These are phyloP conservation scores for Neuroscelio doddi DNA, from an alignment of 2,888 invertebrate genomes.

Conservation along the genomic window DNA sequence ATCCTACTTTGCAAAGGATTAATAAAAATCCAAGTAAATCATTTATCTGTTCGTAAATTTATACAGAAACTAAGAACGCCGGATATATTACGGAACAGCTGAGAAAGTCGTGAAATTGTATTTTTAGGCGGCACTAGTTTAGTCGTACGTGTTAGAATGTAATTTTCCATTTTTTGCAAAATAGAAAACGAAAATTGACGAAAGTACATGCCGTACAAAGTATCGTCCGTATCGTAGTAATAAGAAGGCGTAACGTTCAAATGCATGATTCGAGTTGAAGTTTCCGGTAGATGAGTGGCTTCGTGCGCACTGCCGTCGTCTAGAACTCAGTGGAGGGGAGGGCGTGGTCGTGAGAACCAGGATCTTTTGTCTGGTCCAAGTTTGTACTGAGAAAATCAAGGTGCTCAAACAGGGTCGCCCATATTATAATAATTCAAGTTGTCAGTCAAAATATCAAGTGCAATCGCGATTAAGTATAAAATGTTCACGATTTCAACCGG, in stretches of 20 bases:
- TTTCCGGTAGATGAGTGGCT: slow-evolving; percentile 62
- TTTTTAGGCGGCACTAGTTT: too few relatives aligned
- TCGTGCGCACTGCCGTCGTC: slow-evolving; percentile 56
- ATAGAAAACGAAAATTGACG: background rate
- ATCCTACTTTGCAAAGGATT: too few relatives aligned
- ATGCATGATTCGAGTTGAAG: slow-evolving; percentile 50
- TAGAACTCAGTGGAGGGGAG: slow-evolving; percentile 48
- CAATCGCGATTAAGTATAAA: background rate
- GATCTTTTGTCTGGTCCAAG: slow-evolving; percentile 41
- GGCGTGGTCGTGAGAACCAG: slow-evolving; percentile 47
- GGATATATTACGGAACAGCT: too few relatives aligned
- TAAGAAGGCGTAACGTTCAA: slow-evolving; percentile 4
- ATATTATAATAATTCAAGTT: background rate
- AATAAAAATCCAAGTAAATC: too few relatives aligned
- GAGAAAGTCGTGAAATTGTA: too few relatives aligned
- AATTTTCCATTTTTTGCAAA: too few relatives aligned
- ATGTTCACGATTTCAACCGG: background rate
- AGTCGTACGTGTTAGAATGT: too few relatives aligned
- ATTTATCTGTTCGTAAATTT: too few relatives aligned
- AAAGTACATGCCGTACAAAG: background rate
- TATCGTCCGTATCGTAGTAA: background rate
- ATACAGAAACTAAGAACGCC: too few relatives aligned
- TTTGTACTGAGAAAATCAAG: slow-evolving; percentile 23
- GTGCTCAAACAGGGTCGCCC: slow-evolving; percentile 4
- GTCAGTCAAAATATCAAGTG: background rate